Base-by-base conservation (phyloP, 1,140 invertebrate genomes). In the Panagrolaimus sp. region DNA sequence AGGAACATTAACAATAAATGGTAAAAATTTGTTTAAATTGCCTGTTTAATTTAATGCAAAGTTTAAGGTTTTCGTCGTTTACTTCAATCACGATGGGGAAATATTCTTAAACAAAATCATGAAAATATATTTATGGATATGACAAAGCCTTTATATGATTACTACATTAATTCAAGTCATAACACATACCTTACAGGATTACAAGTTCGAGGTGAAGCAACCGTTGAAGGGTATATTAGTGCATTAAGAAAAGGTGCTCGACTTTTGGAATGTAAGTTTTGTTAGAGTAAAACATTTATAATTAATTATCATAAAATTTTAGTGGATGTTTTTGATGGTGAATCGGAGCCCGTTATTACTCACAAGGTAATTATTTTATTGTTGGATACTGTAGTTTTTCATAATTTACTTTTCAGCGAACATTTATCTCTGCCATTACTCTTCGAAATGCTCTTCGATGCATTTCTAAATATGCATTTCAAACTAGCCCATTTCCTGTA, bases 111-210 rank as follows among this genome's bases (percentile, higher is more conserved):
- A 52, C 69, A 71, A 46, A 73, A 71, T 10, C 82, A 82, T 68
- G 80, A 82, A 45, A 68, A 72, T n/a, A 63, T 83, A n/a, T 82
- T 82, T 48, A 69, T 70, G 65, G 79, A 77, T 46, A 77, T 77
- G 75, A 63, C 76, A 15, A 78, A 79, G 14, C 69, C 75, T 21
- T 38, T 77, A 45, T 55, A 44, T 63, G 44, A 65, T 67, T 76
- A 79, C 62, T 76, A 67, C 92, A 95, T 97, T 69, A 89, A 94
- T 4, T 96, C 94, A 0, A 97, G 94, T 3, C 95, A 98, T 83
- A 98, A 98, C 81, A 98, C 95, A 88, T 94, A 98, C 86, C 85
- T 98, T 46, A 97, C 92, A 47, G 94, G 94, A 6, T 93, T 98
- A 86, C 95, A 98, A 85, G 90, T 97, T 83, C 92, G 90, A 38